Evolutionary conservation across 2,113 vertebrate genomes (phyloP).

Genomic region (Cyanocitta stelleri): DNA sequence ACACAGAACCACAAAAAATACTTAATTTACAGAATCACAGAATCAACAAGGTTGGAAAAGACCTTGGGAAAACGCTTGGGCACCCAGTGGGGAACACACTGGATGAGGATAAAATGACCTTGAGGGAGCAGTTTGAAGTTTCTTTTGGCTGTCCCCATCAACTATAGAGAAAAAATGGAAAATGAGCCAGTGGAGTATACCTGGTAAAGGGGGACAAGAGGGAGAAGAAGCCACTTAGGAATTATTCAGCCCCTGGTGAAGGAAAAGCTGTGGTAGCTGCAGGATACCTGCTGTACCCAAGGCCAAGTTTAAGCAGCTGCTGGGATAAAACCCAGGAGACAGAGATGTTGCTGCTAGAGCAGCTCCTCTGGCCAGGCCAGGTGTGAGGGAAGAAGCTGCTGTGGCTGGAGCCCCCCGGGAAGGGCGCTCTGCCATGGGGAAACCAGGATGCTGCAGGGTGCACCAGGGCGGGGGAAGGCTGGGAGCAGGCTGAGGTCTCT

Average conservation of each 20-base stretch:
- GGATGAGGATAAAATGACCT: neutral
- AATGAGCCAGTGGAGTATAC: neutral
- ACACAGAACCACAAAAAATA: neutral
- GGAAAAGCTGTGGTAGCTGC: neutral
- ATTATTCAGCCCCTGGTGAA: neutral
- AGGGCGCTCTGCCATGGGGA: neutral
- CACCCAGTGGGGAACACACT: neutral
- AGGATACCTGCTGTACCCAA: neutral
- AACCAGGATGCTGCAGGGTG: neutral
- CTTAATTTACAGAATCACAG: neutral
- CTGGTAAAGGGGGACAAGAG: too few species aligned
- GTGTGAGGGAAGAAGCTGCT: neutral
- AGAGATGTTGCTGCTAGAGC: neutral
- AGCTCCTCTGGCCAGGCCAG: neutral
- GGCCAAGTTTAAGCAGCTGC: neutral
- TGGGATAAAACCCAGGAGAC: neutral
- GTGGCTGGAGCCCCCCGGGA: neutral
- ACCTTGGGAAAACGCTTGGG: neutral
- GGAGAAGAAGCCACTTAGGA: neutral
- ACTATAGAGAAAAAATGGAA: neutral
- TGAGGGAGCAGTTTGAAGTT: neutral
- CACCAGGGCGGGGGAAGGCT: accelerated
- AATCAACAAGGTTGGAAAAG: neutral
- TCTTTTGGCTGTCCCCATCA: neutral
- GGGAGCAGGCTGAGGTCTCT: conserved; percentile 6